Base-by-base conservation (phyloP, 2,113 vertebrate species). In the Ctenodactylus gundi region DNA sequence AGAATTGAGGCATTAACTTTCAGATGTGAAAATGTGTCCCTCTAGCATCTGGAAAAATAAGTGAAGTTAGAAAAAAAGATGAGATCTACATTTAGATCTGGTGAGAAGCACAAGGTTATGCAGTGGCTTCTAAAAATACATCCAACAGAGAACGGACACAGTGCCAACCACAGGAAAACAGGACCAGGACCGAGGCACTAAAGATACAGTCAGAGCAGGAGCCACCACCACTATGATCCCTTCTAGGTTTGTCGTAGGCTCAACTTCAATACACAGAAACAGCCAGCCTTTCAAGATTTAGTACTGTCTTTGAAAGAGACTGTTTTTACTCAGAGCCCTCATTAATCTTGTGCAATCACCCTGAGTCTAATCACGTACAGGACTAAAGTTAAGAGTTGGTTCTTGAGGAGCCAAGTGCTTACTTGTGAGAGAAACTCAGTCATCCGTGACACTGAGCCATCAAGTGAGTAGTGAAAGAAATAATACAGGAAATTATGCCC, bases 391-490 rank as follows among this genome's bases (percentile, higher is more conserved):
- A 95, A 93, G 85, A 93, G 94, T 78, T 87, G 77, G 72, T 92
- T 97, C 87, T 96, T 58, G 67, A 76, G 85, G 76, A 96, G 87
- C 92, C 73, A 90, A 95, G 62, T 77, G 85, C 90, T 94, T 94
- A 90, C 90, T 96, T 95, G 87, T 94, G 95, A 96, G 93, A 90
- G 95, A 96, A 94, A 91, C 25, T 68, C 87, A 94, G 72, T 96
- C 95, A 96, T 85, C 95, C 81, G 2, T 95, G 90, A 94, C 96
- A 64, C 87, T 4, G 62, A 91, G 82, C 76, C 96, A 94, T 82
- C 90, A 88, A 93, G 95, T 95, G 94, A 72, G 81, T 87, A 96
- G 88, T 90, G 93, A 97, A 94, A 94, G 90, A 96, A 96, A 95
- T 95, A 65, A 85, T 94, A 94, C 94, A 94, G 90, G 95, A 94